phyloP scores from a whole-genome alignment of 2,888 invertebrate species.

The Elmis aenea region DNA sequence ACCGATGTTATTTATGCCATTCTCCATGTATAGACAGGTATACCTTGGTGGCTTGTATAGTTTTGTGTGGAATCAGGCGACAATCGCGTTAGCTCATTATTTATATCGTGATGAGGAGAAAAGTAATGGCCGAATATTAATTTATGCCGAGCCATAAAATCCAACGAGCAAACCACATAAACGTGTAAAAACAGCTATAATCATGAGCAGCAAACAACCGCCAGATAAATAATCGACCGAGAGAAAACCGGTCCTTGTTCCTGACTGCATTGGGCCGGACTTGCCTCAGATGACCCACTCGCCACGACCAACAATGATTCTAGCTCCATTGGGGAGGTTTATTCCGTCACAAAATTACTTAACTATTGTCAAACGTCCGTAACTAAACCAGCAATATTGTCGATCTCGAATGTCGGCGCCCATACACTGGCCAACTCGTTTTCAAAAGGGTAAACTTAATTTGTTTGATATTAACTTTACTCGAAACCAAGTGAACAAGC shows the following conservation, averaged over 20 bases:
- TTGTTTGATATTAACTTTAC: no score
- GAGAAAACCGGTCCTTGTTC: slow-evolving; percentile 37
- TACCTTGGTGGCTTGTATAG: no score
- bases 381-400: no score
- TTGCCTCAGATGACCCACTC: slow-evolving; percentile 16
- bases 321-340: no score
- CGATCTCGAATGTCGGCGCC: slow-evolving; percentile 17
- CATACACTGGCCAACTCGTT: slow-evolving; percentile 4
- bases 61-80: slow-evolving; percentile 3
- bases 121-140: slow-evolving; percentile 40
- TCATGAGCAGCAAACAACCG: slow-evolving; percentile 46
- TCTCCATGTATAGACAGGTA: no score
- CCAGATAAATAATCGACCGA: slow-evolving; percentile 44
- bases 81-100: slow-evolving; percentile 19
- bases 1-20: no score
- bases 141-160: slow-evolving; percentile 44
- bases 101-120: slow-evolving; percentile 18
- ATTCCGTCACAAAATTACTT: no score
- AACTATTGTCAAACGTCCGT: no score
- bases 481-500: no score
- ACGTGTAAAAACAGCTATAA: slow-evolving; percentile 48
- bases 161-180: slow-evolving; percentile 45
- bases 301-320: no score
- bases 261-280: slow-evolving; percentile 12
- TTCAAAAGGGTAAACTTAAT: no score